Base-by-base conservation (phyloP, 2,113 vertebrate species). In the Scalopus aquaticus region DNA sequence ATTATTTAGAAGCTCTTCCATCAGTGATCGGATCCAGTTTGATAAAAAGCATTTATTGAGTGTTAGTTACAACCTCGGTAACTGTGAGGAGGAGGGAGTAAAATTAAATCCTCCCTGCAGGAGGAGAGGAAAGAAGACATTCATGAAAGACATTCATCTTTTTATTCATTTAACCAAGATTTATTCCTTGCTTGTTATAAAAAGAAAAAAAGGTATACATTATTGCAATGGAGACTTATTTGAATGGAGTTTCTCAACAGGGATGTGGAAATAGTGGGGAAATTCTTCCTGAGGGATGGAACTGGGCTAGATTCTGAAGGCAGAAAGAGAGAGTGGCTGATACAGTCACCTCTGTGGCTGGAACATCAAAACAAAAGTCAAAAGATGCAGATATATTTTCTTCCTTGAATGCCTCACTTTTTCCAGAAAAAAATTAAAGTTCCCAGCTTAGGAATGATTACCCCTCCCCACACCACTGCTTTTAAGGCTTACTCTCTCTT, bases 1-100 rank as follows among this genome's bases (percentile, higher is more conserved):
- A 90, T 97, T 97, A 96, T 94, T 96, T 95, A 96, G 96, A 96
- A 81, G 65, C 93, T 90, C 81, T 90, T 96, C 88, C 81, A 70
- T 95, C 91, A 62, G 60, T 30, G 83, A 93, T 93, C 1, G 0
- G 76, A 82, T 91, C 77, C 77, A 24, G 80, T 88, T 84, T 95
- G 87, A 93, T 90, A 83, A 95, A 95, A 95, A 89, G 76, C 92
- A 80, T 96, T 95, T 96, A 93, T 22, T 64, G 64, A 95, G 83
- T 91, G 92, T 84, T 95, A 93, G 79, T 77, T 93, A 94, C 84
- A 95, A 76, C 80, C 65, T 84, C 73, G 37, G 86, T 69, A 84
- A 86, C 90, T 58, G 49, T n/a, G 64, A 62, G 54, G 32, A 89
- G 37, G 58, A 54, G 89, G 64, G 83, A 88, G 80, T 54, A 62